Conservation (phyloP, 1,140 invertebrate genomes). For the Formica selysi region DNA sequence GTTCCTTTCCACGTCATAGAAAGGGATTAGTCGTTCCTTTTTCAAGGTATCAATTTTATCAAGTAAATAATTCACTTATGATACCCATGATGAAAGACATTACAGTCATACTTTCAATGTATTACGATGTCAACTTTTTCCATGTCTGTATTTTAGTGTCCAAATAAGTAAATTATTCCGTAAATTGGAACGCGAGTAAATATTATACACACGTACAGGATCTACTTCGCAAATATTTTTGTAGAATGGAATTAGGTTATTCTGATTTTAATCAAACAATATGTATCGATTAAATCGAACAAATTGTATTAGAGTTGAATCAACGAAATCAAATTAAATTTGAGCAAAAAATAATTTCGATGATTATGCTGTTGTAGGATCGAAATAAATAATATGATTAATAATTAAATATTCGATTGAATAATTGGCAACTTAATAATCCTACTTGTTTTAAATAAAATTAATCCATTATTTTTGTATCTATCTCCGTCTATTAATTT, state of each 20-base stretch:
- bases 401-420: slow-evolving; percentile 6
- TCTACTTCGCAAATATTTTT: background rate
- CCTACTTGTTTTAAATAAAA: background rate
- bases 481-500: background rate
- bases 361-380: background rate
- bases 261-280: background rate
- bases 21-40: slow-evolving; percentile 9
- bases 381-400: background rate
- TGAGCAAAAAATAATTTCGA: slow-evolving; percentile 2
- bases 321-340: slow-evolving; percentile 14
- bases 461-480: background rate
- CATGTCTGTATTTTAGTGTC: background rate
- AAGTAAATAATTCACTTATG: slow-evolving; percentile 45
- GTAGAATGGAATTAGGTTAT: background rate
- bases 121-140: background rate
- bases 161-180: background rate
- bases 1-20: slow-evolving; percentile 25
- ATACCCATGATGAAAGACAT: background rate
- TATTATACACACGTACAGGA: background rate
- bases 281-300: background rate
- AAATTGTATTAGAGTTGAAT: slow-evolving; percentile 5
- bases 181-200: background rate
- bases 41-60: slow-evolving; percentile 48
- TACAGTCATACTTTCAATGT: background rate
- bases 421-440: slow-evolving; percentile 13